Percentiles rank a stretch among this genome's conserved stretches.
phyloP scores from a whole-genome alignment of 2,888 invertebrate species.

The Mesodorylaimus sp. region DNA sequence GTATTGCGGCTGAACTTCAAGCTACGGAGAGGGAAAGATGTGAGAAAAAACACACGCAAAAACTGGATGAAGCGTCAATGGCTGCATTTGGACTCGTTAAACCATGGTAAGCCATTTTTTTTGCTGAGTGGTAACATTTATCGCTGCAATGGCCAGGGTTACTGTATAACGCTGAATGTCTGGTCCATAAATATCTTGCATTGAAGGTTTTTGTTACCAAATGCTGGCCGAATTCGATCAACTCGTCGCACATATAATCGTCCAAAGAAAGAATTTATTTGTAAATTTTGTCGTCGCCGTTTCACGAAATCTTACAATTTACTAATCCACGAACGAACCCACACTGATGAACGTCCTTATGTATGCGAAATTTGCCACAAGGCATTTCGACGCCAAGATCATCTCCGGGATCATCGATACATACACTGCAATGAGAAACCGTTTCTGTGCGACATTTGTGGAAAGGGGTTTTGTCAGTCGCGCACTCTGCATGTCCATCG shows the following conservation, averaged over 20 bases:
- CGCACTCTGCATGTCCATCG: no score
- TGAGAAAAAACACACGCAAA: no score
- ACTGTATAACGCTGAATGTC: no score
- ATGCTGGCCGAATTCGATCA: background rate
- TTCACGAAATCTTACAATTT: constrained; percentile 95
- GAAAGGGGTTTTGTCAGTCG: no score
- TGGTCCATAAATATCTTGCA: no score
- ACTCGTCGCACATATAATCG: constrained; percentile 40
- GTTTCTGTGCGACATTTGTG: no score
- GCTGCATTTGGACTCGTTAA: no score
- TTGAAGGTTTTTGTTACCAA: background rate
- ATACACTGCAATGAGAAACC: no score
- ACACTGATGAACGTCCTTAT: constrained; percentile 90
- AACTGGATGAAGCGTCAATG: background rate
- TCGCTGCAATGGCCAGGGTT: no score
- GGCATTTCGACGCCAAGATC: constrained; percentile 85
- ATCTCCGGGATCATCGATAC: constrained; percentile 42
- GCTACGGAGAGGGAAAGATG: no score
- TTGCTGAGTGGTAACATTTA: no score
- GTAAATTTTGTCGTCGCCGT: constrained; percentile 87
- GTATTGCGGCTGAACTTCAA: background rate
- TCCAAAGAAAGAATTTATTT: constrained; percentile 93
- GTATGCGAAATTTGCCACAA: constrained; percentile 94
- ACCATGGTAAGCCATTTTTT: background rate
- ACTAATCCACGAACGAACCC: constrained; percentile 87